Conservation (phyloP, 2,797 vertebrate species). For the Gymnopithys bicolor region DNA sequence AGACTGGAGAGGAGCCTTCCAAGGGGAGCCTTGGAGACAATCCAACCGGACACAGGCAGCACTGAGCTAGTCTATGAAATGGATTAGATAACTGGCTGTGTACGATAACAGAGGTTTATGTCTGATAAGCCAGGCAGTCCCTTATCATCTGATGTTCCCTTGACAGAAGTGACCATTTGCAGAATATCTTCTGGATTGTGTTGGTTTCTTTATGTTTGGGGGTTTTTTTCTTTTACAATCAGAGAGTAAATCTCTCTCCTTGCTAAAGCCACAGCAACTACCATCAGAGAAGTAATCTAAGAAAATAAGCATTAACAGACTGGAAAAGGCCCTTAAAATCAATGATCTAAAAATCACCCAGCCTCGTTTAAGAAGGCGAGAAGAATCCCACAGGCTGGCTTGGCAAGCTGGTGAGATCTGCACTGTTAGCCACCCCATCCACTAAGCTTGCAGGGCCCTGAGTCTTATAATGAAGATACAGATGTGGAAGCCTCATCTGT, state of each 20-base stretch:
- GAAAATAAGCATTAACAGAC: background rate
- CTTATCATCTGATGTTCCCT: background rate
- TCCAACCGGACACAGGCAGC: background rate
- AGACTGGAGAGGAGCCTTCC: background rate
- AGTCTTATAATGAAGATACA: background rate
- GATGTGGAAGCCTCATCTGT: background rate
- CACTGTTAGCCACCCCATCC: background rate
- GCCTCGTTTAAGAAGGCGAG: background rate
- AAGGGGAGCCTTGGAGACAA: background rate
- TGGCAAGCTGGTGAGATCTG: rapidly evolving
- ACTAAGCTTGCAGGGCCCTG: background rate
- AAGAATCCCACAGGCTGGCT: background rate
- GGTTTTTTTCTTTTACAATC: background rate
- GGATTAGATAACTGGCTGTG: background rate
- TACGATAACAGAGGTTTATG: background rate
- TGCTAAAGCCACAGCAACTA: background rate
- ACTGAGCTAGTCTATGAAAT: background rate
- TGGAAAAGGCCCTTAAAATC: background rate
- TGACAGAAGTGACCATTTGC: background rate
- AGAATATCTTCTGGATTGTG: background rate
- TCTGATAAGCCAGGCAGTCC: background rate
- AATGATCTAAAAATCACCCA: background rate
- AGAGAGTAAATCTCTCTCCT: background rate
- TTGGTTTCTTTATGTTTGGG: background rate
- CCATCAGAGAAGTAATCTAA: background rate